These are phyloP conservation scores for Chelonus formosanus DNA, from an alignment of 2,888 invertebrate genomes.

Conservation along the genomic window DNA sequence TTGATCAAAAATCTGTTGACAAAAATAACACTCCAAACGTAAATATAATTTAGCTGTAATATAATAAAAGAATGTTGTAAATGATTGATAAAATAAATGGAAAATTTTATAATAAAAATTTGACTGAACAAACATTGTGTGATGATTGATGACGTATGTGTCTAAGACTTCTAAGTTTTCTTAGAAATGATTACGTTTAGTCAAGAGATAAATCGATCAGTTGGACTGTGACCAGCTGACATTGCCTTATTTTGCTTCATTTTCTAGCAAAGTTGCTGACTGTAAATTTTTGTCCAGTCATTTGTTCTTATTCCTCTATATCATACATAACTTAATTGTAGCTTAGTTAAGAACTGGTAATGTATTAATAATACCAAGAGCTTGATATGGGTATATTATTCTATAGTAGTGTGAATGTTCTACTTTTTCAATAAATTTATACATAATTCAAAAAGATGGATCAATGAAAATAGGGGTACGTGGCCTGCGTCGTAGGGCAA, in stretches of 20 bases:
- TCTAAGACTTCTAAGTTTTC: slow-evolving; percentile 6
- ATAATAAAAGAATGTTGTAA: no score
- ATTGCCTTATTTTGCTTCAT: slow-evolving; percentile 6
- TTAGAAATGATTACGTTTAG: not conserved
- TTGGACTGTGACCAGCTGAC: slow-evolving; percentile 17
- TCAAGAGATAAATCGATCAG: slow-evolving; percentile 10
- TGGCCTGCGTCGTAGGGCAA: slow-evolving; percentile 35
- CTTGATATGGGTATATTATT: no score
- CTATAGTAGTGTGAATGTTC: not conserved
- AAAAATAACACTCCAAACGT: no score
- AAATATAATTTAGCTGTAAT: no score
- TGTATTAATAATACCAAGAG: no score
- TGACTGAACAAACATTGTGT: not conserved
- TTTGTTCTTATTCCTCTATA: no score
- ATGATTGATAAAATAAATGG: no score
- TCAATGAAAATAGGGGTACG: slow-evolving; percentile 34
- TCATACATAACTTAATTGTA: no score
- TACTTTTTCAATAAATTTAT: slow-evolving; percentile 17
- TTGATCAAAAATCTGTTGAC: no score
- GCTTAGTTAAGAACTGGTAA: no score
- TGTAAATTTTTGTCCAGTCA: no score
- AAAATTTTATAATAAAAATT: not conserved
- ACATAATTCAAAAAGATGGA: slow-evolving; percentile 7
- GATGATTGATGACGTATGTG: no score
- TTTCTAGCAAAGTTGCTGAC: not conserved